Percentiles rank a stretch among this genome's conserved stretches.
These are phyloP conservation scores for Drosophila ambigua DNA, from an alignment of 1,140 invertebrate species.

Conservation along the genomic window DNA sequence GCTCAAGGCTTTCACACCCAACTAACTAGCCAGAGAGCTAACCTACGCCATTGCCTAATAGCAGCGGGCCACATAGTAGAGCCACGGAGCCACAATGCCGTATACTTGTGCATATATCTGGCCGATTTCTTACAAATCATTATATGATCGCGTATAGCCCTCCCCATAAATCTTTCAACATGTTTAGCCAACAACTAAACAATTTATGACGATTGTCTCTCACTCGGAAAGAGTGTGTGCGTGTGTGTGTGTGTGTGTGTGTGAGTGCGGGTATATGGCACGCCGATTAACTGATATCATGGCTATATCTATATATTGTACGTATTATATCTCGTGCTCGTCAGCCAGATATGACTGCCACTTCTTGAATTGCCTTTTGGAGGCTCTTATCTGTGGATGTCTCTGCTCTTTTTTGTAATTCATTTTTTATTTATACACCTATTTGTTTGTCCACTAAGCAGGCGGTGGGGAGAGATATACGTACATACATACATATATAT, in stretches of 20 bases:
- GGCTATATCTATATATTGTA: conserved; percentile 40
- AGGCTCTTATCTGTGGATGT: conserved; percentile 21
- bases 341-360: conserved; percentile 54
- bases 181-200: conserved; percentile 80
- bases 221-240: conserved; percentile 12
- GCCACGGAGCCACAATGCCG: conserved; percentile 7
- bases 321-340: conserved; percentile 41
- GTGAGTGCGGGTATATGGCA: conserved; percentile 20
- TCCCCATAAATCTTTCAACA: conserved; percentile 77
- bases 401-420: conserved; percentile 29
- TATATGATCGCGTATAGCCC: conserved; percentile 65
- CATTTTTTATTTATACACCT: conserved; percentile 76
- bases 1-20: conserved; percentile 65
- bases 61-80: conserved; percentile 36
- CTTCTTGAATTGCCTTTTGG: conserved; percentile 35
- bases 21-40: conserved; percentile 36
- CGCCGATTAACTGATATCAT: conserved; percentile 72
- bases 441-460: conserved; percentile 78
- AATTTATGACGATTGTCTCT: conserved; percentile 70
- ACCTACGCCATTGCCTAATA: conserved; percentile 66
- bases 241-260: conserved; percentile 14
- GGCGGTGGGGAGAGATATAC: conserved; percentile 24
- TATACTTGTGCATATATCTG: conserved; percentile 29
- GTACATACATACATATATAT: conserved; percentile 15
- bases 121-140: conserved; percentile 80